Evolutionary conservation across 2,113 vertebrate species (phyloP), one percentile per base, ranked within the genome.

Genomic region (Strigops habroptila): DNA sequence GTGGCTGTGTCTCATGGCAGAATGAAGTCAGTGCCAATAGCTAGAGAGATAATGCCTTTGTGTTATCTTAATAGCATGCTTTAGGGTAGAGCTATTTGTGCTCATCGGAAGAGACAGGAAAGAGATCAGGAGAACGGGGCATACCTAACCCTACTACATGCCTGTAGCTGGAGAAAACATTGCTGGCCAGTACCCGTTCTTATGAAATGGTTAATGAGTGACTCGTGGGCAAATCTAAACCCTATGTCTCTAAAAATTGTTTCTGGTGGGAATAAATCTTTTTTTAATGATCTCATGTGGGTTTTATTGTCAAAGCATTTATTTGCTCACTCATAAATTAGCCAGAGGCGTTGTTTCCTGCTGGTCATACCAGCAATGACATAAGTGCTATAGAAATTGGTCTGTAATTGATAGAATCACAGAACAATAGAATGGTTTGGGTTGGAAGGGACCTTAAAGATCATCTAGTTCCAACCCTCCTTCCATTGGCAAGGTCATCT

Each of bases 1-100:
- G 23, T 28, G 17, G 27, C 43, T 0, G 2, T 18, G 3, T 28
- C 69, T 86, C 25, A 7, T 0, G 2, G 25, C 31, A 21, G 41
- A 53, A 31, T 35, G 55, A 44, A 39, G 19, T 88, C 43, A 55
- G 60, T 25, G 43, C 14, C 16, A 23, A 30, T 14, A 73, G 53
- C 21, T 6, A 10, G 21, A n/a, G 22, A 31, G 17, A 22, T 69
- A 43, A 31, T 18, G 3, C 18, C 28, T 30, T 25, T 49, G 11
- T 5, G 30, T 33, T 84, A 35, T 51, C 37, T 18, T 77, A 67
- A 75, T 46, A 35, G 30, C 7, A 8, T 48, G 15, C 44, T 70
- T 80, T 15, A 53, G 39, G n/a, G 24, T 57, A 76, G 43, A 53
- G 21, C 16, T 63, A 2, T n/a, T 7, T 46, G 35, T 73, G 48